Conservation (phyloP, 2,113 vertebrate genomes). For the Siniperca chuatsi region DNA sequence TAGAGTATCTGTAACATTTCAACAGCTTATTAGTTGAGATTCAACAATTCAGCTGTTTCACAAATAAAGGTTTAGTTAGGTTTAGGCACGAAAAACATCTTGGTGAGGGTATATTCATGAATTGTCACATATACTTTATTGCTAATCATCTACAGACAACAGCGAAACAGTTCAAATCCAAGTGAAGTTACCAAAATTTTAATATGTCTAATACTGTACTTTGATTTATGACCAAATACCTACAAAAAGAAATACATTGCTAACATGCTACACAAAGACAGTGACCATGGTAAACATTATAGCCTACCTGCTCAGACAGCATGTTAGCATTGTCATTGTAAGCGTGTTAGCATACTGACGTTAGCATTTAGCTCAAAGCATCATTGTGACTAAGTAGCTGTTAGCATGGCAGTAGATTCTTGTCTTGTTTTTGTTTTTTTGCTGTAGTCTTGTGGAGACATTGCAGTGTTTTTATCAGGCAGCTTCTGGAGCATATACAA, state of each 20-base stretch:
- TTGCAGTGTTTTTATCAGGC: not conserved
- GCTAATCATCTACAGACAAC: not conserved
- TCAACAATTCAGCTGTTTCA: too few species aligned
- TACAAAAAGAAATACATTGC: not conserved
- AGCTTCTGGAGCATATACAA: not conserved
- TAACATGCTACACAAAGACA: not conserved
- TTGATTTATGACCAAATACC: too few species aligned
- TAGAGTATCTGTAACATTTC: too few species aligned
- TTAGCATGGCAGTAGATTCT: too few species aligned
- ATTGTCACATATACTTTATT: too few species aligned
- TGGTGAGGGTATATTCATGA: too few species aligned
- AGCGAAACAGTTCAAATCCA: not conserved
- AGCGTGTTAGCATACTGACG: not conserved
- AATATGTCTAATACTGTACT: not conserved
- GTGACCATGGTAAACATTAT: not conserved
- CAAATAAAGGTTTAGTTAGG: too few species aligned
- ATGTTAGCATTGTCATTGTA: not conserved
- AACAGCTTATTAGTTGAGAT: too few species aligned
- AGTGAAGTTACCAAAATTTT: not conserved
- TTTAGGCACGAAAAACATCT: too few species aligned
- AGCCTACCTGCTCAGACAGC: not conserved
- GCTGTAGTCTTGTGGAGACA: not conserved
- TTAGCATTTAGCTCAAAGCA: not conserved
- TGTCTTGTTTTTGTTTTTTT: not conserved
- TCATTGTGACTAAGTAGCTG: not conserved